Evolutionary conservation across 2,797 vertebrate genomes (phyloP).

Genomic region (Pyrocephalus nanus): DNA sequence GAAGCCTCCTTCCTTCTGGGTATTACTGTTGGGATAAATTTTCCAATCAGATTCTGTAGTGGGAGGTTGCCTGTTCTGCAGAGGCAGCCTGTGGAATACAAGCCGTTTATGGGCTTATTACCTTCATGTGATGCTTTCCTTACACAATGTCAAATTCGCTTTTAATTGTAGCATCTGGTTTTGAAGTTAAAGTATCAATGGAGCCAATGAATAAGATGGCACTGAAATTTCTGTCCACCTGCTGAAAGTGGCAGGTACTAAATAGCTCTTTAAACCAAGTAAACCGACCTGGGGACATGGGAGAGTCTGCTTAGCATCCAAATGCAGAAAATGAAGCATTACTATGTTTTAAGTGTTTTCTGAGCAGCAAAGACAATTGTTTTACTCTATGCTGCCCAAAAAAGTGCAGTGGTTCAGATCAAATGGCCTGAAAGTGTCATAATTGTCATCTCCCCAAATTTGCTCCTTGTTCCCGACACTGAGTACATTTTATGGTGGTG

Average conservation of each 20-base stretch:
- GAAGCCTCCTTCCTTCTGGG: constrained; percentile 64
- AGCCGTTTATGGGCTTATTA: constrained; percentile 28
- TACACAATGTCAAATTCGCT: constrained; percentile 45
- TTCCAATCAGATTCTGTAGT: constrained; percentile 29
- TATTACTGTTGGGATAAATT: constrained; percentile 53
- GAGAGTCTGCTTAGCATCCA: constrained; percentile 31
- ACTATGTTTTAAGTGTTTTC: constrained; percentile 22
- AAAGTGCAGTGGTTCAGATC: constrained; percentile 57
- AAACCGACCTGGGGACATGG: not conserved
- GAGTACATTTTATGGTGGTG: constrained; percentile 4
- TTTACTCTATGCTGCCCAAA: constrained; percentile 54
- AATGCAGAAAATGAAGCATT: constrained; percentile 26
- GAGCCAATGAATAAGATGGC: constrained; percentile 8
- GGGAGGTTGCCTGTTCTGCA: constrained; percentile 19
- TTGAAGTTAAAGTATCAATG: constrained; percentile 15
- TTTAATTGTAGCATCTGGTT: constrained; percentile 57
- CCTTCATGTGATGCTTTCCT: constrained; percentile 49
- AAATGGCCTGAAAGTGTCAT: constrained; percentile 19
- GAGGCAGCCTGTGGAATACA: constrained; percentile 6
- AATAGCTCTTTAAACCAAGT: constrained; percentile 49
- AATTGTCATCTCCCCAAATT: constrained; percentile 27
- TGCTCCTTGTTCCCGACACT: constrained; percentile 24
- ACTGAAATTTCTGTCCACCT: constrained; percentile 30
- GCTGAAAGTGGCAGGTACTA: not conserved
- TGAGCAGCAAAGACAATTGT: constrained; percentile 50